Evolutionary conservation across 2,888 invertebrate genomes (phyloP).

Genomic region (Crematogaster levior): DNA sequence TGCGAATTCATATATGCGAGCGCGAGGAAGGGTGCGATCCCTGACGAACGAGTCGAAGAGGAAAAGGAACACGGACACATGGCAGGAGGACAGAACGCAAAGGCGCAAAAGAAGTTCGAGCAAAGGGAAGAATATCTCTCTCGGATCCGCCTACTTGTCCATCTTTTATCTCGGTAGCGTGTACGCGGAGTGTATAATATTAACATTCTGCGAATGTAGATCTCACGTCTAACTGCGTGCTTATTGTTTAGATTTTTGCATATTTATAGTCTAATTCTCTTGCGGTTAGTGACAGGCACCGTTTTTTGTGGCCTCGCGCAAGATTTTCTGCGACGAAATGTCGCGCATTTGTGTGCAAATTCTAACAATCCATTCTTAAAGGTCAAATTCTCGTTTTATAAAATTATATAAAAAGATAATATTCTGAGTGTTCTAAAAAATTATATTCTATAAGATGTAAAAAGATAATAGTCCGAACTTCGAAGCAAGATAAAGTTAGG

Average conservation of each 20-base stretch:
- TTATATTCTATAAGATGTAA: not conserved
- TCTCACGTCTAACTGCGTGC: not conserved
- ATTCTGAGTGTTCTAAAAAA: not conserved
- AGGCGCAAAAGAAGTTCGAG: constrained; percentile 47
- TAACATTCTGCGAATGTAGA: constrained; percentile 24
- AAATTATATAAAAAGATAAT: not conserved
- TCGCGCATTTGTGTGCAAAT: not conserved
- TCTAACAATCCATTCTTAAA: not conserved
- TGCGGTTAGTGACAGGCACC: not conserved
- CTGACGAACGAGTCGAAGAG: not conserved
- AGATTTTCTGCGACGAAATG: not conserved
- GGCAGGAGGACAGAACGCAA: not conserved
- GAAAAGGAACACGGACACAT: not conserved
- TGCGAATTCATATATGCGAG: constrained; percentile 1
- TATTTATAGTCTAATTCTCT: constrained; percentile 23
- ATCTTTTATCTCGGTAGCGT: constrained; percentile 24
- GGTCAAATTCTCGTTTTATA: not conserved
- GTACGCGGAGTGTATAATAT: not conserved
- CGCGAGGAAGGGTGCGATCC: not conserved
- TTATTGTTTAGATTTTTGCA: constrained; percentile 43
- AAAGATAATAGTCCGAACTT: not conserved
- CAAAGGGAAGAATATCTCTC: constrained; percentile 14
- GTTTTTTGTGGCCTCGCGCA: not conserved
- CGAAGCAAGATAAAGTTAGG: not conserved
- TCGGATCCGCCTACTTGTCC: constrained; percentile 21